These are phyloP conservation scores for Notoglanidium macrostoma DNA, from an alignment of 2,797 vertebrate species.

Conservation along the genomic window DNA sequence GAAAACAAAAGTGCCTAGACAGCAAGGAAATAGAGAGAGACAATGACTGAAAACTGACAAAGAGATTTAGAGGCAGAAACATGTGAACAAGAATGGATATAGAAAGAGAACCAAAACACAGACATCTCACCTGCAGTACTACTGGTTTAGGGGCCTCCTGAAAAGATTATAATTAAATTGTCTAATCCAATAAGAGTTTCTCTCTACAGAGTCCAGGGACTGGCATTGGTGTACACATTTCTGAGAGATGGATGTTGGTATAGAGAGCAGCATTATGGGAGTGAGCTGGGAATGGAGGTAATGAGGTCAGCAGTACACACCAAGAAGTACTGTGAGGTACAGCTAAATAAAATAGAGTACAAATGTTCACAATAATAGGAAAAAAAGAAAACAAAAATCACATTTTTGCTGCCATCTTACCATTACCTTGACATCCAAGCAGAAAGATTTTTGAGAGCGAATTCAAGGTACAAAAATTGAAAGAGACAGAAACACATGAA, in stretches of 20 bases:
- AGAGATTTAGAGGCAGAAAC: background rate
- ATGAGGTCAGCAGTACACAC: slow-evolving; percentile 54
- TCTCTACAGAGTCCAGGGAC: slow-evolving; percentile 67
- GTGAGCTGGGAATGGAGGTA: slow-evolving; percentile 52
- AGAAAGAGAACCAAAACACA: slow-evolving; percentile 43
- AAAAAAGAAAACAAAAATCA: background rate
- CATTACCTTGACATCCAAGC: too few relatives aligned
- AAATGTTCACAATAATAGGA: background rate
- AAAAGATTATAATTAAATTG: slow-evolving; percentile 77
- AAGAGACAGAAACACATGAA: background rate
- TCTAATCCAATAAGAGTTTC: slow-evolving; percentile 74
- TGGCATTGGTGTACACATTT: slow-evolving; percentile 59
- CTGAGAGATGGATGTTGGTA: slow-evolving; percentile 70
- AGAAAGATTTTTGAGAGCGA: background rate
- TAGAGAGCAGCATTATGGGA: slow-evolving; percentile 60
- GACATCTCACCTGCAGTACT: slow-evolving; percentile 61
- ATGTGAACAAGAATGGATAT: background rate
- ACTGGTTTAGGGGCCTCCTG: slow-evolving; percentile 54
- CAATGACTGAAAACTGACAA: background rate
- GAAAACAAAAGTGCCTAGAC: background rate
- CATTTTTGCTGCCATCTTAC: background rate
- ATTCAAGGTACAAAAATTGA: background rate
- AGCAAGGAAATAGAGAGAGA: background rate
- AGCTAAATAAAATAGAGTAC: background rate
- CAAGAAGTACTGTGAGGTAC: slow-evolving; percentile 18